Evolutionary conservation across 2,113 vertebrate species (phyloP).

Genomic region (Tor tambroides): DNA sequence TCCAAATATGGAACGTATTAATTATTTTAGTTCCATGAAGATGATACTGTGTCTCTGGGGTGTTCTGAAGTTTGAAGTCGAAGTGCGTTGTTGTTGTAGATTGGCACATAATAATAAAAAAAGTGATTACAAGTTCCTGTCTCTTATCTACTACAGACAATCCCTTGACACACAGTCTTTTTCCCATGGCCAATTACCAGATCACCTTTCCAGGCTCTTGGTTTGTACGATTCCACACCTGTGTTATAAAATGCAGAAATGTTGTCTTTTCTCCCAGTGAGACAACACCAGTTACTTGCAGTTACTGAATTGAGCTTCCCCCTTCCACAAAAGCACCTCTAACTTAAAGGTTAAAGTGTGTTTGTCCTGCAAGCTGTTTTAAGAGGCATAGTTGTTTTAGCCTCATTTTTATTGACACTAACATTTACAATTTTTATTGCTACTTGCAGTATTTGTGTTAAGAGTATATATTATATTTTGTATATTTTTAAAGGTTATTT

Average conservation of each 20-base stretch:
- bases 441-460: neutral
- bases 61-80: neutral
- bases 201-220: constrained; percentile 57
- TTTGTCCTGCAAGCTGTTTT: constrained; percentile 31
- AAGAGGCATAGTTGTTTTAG: constrained; percentile 15
- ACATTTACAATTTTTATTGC: constrained; percentile 9
- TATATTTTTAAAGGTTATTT: neutral
- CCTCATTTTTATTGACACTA: constrained; percentile 20
- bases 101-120: constrained; percentile 63
- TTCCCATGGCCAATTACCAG: constrained; percentile 73
- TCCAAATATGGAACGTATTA: neutral
- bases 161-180: constrained; percentile 68
- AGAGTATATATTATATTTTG: neutral
- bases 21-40: neutral
- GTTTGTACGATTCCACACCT: constrained; percentile 48
- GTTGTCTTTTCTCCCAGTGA: constrained; percentile 33
- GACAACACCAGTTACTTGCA: constrained; percentile 47
- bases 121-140: constrained; percentile 74
- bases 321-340: neutral
- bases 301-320: constrained; percentile 21
- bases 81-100: constrained; percentile 59
- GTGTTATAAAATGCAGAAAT: constrained; percentile 54
- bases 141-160: constrained; percentile 75
- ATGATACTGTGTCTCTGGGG: neutral
- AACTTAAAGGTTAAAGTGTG: constrained; percentile 26